Evolutionary conservation across 2,113 vertebrate species (phyloP).

Genomic region (Urocynchramus pylzowi): DNA sequence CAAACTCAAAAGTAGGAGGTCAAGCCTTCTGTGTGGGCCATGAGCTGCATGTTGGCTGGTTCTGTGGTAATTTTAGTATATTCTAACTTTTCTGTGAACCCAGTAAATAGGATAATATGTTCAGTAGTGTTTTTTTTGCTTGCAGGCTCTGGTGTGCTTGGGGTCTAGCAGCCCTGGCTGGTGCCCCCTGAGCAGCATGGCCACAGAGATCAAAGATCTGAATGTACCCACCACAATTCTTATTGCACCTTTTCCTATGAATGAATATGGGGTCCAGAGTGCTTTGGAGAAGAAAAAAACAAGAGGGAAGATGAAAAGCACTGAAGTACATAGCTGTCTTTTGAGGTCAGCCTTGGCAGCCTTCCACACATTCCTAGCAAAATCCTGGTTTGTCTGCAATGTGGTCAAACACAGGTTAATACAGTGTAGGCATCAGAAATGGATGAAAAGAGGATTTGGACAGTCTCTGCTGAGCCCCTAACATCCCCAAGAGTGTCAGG

Average conservation of each 20-base stretch:
- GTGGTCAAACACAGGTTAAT: neutral
- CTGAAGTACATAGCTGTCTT: neutral
- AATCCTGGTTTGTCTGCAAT: neutral
- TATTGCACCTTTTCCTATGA: neutral
- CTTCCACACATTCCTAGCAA: neutral
- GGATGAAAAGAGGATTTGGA: neutral
- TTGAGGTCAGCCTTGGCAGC: neutral
- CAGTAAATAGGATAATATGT: neutral
- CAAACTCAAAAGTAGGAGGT: neutral
- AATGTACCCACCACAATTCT: accelerated
- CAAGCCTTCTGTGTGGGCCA: neutral
- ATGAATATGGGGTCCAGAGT: neutral
- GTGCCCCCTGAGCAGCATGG: neutral
- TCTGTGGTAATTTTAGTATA: neutral
- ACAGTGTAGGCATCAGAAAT: neutral
- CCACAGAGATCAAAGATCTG: neutral
- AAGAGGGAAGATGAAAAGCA: neutral
- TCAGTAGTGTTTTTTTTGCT: neutral
- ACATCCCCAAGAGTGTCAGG: too few relatives aligned
- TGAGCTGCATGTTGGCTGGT: neutral
- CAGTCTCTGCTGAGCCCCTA: neutral
- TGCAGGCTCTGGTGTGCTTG: neutral
- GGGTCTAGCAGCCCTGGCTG: neutral
- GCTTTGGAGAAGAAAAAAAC: neutral
- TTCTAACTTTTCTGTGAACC: neutral